phyloP scores from a whole-genome alignment of 2,113 vertebrate genomes.

The Datnioides undecimradiatus region DNA sequence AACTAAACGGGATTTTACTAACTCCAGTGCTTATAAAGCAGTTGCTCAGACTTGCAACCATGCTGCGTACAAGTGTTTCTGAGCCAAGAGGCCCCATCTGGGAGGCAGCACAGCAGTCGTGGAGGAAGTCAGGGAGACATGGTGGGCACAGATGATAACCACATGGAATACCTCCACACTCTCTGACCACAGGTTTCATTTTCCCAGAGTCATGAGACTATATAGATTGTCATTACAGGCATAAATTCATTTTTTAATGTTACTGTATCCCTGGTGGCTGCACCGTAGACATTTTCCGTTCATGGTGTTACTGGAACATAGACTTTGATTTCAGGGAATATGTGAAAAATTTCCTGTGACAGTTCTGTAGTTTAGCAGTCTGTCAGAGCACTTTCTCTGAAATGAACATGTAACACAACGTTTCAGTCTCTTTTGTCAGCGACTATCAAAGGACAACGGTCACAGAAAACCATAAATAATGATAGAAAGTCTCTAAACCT shows the following conservation, averaged over 20 bases:
- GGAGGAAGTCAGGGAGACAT: conserved; percentile 74
- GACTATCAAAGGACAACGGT: no score
- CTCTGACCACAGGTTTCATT: conserved; percentile 34
- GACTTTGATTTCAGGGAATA: background rate
- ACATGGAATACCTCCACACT: conserved; percentile 40
- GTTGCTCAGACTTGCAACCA: conserved; percentile 52
- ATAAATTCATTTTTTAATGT: background rate
- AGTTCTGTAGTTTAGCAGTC: background rate
- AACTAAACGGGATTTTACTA: conserved; percentile 44
- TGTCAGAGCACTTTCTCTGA: no score
- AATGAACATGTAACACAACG: no score
- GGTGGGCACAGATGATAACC: conserved; percentile 38
- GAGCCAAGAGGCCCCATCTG: conserved; percentile 64
- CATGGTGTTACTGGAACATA: background rate
- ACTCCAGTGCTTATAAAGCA: conserved; percentile 60
- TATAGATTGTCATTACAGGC: background rate
- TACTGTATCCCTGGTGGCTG: background rate
- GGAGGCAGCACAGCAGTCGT: conserved; percentile 49
- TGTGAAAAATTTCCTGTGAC: background rate
- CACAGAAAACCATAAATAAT: no score
- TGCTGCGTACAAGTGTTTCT: conserved; percentile 64
- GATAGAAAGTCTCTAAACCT: no score
- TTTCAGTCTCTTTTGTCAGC: no score
- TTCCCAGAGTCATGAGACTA: background rate
- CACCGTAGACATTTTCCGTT: background rate